Percentiles rank a stretch among this genome's conserved stretches.
phyloP scores from a whole-genome alignment of 2,888 invertebrate species.

The Cephalotes varians region DNA sequence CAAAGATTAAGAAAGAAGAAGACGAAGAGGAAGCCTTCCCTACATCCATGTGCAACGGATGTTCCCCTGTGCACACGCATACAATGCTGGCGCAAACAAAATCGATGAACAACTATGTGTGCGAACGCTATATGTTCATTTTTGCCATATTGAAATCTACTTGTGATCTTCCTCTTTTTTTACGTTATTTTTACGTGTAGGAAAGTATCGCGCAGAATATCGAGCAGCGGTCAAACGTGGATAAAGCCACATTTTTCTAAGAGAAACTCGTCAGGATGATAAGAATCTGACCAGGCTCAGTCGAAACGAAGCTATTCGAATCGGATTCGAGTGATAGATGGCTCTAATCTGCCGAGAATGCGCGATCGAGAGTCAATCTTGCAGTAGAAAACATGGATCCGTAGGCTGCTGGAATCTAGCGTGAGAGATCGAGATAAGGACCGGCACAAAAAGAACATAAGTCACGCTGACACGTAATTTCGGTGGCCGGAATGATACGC shows the following conservation, averaged over 20 bases:
- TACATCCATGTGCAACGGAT: slow-evolving; percentile 33
- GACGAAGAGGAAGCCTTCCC: slow-evolving; percentile 45
- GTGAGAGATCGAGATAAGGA: slow-evolving; percentile 45
- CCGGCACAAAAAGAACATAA: slow-evolving; percentile 54
- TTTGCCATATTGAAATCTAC: slow-evolving; percentile 12
- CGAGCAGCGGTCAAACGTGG: slow-evolving; percentile 59
- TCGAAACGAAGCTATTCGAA: slow-evolving; percentile 77
- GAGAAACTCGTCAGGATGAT: slow-evolving; percentile 71
- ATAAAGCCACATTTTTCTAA: slow-evolving; percentile 37
- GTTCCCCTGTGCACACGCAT: not conserved
- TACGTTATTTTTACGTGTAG: slow-evolving; percentile 43
- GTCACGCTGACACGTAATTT: slow-evolving; percentile 47
- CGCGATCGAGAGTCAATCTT: slow-evolving; percentile 61
- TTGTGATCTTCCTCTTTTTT: slow-evolving; percentile 3
- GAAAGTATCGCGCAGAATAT: slow-evolving; percentile 64
- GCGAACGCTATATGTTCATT: slow-evolving; percentile 45
- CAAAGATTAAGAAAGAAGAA: slow-evolving; percentile 45
- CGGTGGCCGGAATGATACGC: slow-evolving; percentile 44
- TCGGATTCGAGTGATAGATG: slow-evolving; percentile 82
- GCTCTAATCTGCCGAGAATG: slow-evolving; percentile 76
- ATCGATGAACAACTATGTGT: slow-evolving; percentile 21
- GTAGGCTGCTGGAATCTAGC: slow-evolving; percentile 38
- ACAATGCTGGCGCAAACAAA: not conserved
- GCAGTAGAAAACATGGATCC: slow-evolving; percentile 35
- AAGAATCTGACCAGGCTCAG: slow-evolving; percentile 74